phyloP scores from a whole-genome alignment of 2,797 vertebrate species.

The Orestias chungarensis region DNA sequence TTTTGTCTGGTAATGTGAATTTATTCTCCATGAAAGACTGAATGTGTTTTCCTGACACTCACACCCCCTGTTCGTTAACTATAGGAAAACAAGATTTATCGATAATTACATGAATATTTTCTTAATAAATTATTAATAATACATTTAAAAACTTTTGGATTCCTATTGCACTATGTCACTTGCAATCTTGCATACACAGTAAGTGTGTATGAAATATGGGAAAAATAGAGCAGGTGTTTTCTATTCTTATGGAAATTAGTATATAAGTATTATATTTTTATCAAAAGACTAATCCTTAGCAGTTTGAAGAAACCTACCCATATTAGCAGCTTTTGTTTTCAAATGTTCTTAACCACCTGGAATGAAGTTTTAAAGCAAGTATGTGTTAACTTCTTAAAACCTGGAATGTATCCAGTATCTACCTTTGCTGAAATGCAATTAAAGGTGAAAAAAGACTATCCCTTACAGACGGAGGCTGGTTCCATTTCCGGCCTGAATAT shows the following conservation, averaged over 20 bases:
- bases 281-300: background rate
- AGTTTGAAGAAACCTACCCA: background rate
- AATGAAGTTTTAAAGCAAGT: constrained; percentile 13
- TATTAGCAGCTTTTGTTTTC: background rate
- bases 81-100: too few relatives aligned
- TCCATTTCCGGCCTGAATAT: constrained; percentile 68
- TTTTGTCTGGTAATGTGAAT: too few relatives aligned
- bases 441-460: constrained; percentile 46
- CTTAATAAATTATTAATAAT: too few relatives aligned
- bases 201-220: background rate
- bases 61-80: too few relatives aligned
- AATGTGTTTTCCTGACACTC: too few relatives aligned
- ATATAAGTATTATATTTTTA: background rate
- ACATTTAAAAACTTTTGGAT: too few relatives aligned
- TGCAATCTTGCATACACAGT: background rate
- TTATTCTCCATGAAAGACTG: too few relatives aligned
- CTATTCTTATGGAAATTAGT: background rate
- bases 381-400: constrained; percentile 3
- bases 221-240: background rate
- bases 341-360: constrained; percentile 9
- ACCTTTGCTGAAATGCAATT: constrained; percentile 38
- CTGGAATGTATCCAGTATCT: background rate
- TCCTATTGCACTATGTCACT: too few relatives aligned
- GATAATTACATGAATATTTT: too few relatives aligned
- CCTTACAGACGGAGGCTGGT: constrained; percentile 55